phyloP scores from a whole-genome alignment of 2,113 vertebrate species.

The Protobothrops mucrosquamatus region DNA sequence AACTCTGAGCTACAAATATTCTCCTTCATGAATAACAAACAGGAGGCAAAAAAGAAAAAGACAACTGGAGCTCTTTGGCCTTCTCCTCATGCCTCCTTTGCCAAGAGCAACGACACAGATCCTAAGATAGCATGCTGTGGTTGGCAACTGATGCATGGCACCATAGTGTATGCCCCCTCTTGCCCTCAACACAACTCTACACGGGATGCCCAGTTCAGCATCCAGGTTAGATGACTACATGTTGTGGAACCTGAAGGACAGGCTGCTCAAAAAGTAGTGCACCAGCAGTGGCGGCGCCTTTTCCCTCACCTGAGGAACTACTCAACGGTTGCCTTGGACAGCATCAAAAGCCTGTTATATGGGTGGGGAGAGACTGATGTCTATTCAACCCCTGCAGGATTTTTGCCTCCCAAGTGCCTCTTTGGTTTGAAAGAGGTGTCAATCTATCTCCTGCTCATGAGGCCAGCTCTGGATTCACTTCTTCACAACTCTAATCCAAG shows the following conservation, averaged over 20 bases:
- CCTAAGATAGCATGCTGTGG: not conserved
- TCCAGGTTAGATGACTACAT: not conserved
- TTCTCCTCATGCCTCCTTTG: not conserved
- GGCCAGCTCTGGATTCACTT: not conserved
- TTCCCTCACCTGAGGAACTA: not conserved
- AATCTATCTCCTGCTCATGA: not conserved
- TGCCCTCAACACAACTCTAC: not conserved
- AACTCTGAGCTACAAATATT: no score
- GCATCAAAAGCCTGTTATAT: not conserved
- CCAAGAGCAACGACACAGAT: not conserved
- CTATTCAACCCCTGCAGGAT: not conserved
- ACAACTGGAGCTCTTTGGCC: not conserved
- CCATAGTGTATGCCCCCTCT: not conserved
- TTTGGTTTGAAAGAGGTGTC: not conserved
- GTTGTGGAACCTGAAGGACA: not conserved
- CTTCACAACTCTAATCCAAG: not conserved
- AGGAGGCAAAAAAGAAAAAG: not conserved
- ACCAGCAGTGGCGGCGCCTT: not conserved
- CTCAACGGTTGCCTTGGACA: not conserved
- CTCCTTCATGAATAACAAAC: not conserved
- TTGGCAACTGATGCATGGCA: not conserved
- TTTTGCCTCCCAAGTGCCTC: not conserved
- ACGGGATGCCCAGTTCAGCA: not conserved
- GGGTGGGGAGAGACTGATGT: not conserved
- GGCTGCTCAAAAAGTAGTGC: not conserved